Percentiles rank a stretch among this genome's conserved stretches.
phyloP scores from a whole-genome alignment of 2,888 invertebrate genomes.

The Hyles lineata region DNA sequence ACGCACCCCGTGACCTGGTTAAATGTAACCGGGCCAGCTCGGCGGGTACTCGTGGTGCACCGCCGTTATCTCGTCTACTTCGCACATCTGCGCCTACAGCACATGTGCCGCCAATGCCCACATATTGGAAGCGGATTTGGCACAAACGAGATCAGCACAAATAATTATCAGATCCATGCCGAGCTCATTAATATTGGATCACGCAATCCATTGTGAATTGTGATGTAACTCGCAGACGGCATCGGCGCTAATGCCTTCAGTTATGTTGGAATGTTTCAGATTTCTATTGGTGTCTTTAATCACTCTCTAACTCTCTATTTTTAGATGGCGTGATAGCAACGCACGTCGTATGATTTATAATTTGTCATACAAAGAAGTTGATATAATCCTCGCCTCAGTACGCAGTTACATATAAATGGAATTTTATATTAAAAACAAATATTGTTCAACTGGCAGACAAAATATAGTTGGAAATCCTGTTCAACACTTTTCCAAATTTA shows the following conservation, averaged over 20 bases:
- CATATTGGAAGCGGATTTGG: conserved; percentile 20
- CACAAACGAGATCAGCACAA: conserved; percentile 18
- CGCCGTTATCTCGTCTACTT: conserved; percentile 58
- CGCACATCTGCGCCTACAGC: conserved; percentile 41
- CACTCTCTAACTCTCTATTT: conserved; percentile 1
- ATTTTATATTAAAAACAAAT: too few species aligned
- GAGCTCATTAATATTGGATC: conserved; percentile 25
- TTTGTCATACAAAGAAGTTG: not conserved
- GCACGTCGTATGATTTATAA: not conserved
- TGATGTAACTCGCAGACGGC: conserved; percentile 21
- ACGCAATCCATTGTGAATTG: conserved; percentile 21
- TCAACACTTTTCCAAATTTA: too few species aligned
- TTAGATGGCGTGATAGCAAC: not conserved
- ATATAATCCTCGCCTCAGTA: not conserved
- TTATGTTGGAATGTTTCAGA: conserved; percentile 25
- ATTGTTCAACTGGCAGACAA: too few species aligned
- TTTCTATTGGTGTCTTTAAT: conserved; percentile 20
- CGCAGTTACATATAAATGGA: not conserved
- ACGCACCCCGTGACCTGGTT: conserved; percentile 64
- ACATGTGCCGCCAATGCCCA: conserved; percentile 23
- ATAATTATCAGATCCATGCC: conserved; percentile 22
- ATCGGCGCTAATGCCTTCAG: conserved; percentile 18
- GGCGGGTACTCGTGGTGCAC: conserved; percentile 40
- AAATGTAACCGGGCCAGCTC: conserved; percentile 56
- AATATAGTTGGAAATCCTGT: too few species aligned